Percentiles rank a stretch among this genome's conserved stretches.
Evolutionary conservation across 2,797 vertebrate species (phyloP).

Genomic region (Ctenosaura bakeri): DNA sequence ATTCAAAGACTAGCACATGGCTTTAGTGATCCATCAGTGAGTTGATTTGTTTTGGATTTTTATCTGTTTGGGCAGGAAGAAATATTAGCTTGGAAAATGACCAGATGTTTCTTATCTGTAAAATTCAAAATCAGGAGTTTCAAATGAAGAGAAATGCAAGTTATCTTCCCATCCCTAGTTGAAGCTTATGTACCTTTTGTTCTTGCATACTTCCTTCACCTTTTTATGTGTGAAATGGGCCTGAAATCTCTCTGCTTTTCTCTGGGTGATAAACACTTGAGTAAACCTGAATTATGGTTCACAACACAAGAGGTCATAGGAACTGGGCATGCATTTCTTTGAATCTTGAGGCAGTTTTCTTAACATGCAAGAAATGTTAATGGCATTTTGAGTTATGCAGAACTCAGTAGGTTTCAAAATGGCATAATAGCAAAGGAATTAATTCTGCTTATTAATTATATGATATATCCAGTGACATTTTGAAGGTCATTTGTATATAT

Average conservation of each 20-base stretch:
- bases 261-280: background rate
- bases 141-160: slow-evolving; percentile 16
- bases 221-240: background rate
- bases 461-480: background rate
- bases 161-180: slow-evolving; percentile 45
- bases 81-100: background rate
- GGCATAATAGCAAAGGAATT: background rate
- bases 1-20: slow-evolving; percentile 18
- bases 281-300: slow-evolving; percentile 35
- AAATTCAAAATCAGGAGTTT: slow-evolving; percentile 29
- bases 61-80: slow-evolving; percentile 42
- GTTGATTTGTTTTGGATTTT: slow-evolving; percentile 4
- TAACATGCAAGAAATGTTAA: background rate
- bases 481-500: slow-evolving; percentile 33
- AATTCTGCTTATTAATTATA: background rate
- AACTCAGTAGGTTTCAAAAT: background rate
- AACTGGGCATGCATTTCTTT: slow-evolving; percentile 26
- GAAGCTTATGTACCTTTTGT: slow-evolving; percentile 26
- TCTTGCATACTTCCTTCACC: slow-evolving; percentile 25
- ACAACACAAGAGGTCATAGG: background rate
- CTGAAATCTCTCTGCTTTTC: slow-evolving; percentile 7
- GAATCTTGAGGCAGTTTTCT: slow-evolving; percentile 15
- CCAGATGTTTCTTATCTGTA: slow-evolving; percentile 23
- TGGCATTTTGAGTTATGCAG: background rate
- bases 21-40: slow-evolving; percentile 33